Conservation (phyloP, 2,113 vertebrate genomes). For the Aspiorhynchus laticeps region DNA sequence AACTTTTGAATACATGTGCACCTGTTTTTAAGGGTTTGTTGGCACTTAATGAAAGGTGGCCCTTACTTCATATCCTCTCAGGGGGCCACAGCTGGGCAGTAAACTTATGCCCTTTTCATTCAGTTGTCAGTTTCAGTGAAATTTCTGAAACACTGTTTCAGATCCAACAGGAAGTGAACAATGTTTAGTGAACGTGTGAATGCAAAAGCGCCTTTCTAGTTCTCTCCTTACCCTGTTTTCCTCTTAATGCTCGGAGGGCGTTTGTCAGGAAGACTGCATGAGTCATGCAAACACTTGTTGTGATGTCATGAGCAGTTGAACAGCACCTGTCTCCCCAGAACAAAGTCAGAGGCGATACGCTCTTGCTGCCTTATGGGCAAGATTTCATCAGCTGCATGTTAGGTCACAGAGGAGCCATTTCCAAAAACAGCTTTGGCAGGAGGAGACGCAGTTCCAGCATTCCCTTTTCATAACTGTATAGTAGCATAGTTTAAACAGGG, state of each 20-base stretch:
- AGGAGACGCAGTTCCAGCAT: constrained; percentile 13
- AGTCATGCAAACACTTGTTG: constrained; percentile 74
- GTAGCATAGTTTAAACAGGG: constrained; percentile 6
- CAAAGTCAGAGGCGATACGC: constrained; percentile 38
- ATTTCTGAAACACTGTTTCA: background rate
- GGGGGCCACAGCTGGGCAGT: constrained; percentile 57
- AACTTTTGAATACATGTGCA: constrained; percentile 50
- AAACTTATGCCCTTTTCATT: constrained; percentile 35
- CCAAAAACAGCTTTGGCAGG: constrained; percentile 52
- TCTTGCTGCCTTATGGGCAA: constrained; percentile 42
- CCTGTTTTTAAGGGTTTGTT: constrained; percentile 71
- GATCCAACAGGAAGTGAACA: constrained; percentile 16
- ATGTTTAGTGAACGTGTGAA: background rate
- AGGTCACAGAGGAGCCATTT: constrained; percentile 55
- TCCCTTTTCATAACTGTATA: background rate
- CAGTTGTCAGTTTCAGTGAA: constrained; percentile 7
- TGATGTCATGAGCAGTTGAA: constrained; percentile 78
- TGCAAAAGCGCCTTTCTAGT: background rate
- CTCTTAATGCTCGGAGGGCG: background rate
- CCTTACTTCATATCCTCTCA: constrained; percentile 69
- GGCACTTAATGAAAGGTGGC: constrained; percentile 69
- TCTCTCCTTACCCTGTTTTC: background rate
- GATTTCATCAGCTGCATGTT: constrained; percentile 54
- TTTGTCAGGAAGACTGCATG: constrained; percentile 57
- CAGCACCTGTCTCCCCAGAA: constrained; percentile 69